Conservation (phyloP, 2,113 vertebrate species). For the Henicopernis longicauda region DNA sequence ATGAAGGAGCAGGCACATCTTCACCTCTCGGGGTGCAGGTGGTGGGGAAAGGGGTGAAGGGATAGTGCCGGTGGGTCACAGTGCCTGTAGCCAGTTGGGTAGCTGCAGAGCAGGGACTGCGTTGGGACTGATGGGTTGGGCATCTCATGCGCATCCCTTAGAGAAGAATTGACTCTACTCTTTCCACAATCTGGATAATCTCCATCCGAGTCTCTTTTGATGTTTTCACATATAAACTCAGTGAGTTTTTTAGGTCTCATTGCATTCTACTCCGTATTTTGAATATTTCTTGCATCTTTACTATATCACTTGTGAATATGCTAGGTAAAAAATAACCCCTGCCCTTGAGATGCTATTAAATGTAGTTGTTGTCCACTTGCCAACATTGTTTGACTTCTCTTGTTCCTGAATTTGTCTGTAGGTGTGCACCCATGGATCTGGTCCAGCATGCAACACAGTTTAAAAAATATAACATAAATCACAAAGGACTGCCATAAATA, state of each 20-base stretch:
- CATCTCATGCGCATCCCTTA: background rate
- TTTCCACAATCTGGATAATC: background rate
- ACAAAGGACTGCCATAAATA: background rate
- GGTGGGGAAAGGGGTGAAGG: background rate
- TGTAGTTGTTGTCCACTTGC: background rate
- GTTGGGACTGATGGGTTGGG: fast-evolving
- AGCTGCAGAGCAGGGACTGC: background rate
- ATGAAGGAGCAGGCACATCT: background rate
- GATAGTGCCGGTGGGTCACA: fast-evolving
- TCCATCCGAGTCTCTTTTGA: background rate
- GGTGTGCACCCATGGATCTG: background rate
- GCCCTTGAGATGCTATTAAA: background rate
- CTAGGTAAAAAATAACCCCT: background rate
- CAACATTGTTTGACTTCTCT: background rate
- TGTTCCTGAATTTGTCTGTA: background rate
- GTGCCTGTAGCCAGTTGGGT: fast-evolving
- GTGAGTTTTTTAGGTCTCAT: background rate
- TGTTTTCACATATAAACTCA: background rate
- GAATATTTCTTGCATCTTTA: background rate
- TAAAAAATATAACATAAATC: background rate
- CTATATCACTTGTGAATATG: background rate
- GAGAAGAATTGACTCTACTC: background rate
- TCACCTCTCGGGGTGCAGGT: background rate
- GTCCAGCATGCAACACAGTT: background rate
- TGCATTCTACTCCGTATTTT: background rate